These are phyloP conservation scores for Apamea epomidion DNA, from an alignment of 2,888 invertebrate species.

Conservation along the genomic window DNA sequence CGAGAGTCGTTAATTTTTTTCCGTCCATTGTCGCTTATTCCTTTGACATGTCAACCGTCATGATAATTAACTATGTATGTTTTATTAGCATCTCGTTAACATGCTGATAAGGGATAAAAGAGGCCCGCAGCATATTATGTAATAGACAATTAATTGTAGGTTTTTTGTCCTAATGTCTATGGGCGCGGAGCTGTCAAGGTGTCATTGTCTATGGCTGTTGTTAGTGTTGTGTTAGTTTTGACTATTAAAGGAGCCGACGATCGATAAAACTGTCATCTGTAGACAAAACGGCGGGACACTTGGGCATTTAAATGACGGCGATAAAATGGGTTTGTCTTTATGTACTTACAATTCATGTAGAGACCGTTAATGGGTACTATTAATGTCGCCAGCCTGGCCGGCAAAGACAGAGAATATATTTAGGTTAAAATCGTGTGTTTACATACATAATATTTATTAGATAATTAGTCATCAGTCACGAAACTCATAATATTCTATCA, in stretches of 20 bases:
- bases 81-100: conserved; percentile 28
- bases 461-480: conserved; percentile 4
- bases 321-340: conserved; percentile 2
- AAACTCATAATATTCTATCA: background rate
- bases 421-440: background rate
- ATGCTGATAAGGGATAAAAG: conserved; percentile 36
- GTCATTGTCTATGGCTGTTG: conserved; percentile 34
- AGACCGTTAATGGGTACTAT: background rate
- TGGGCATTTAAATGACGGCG: background rate
- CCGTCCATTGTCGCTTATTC: background rate
- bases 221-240: background rate
- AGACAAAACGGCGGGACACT: conserved; percentile 18
- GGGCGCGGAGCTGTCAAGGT: conserved; percentile 24
- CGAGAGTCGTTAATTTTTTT: background rate
- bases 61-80: conserved; percentile 7
- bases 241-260: conserved; percentile 11
- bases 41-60: conserved; percentile 34
- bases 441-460: background rate
- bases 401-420: background rate
- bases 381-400: too few species aligned
- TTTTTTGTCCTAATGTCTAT: conserved; percentile 35
- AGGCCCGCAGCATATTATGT: conserved; percentile 32
- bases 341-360: background rate
- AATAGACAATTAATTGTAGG: conserved; percentile 37
- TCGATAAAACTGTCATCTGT: conserved; percentile 43